These are phyloP conservation scores for Redunca redunca DNA, from an alignment of 2,113 vertebrate species.

Conservation along the genomic window DNA sequence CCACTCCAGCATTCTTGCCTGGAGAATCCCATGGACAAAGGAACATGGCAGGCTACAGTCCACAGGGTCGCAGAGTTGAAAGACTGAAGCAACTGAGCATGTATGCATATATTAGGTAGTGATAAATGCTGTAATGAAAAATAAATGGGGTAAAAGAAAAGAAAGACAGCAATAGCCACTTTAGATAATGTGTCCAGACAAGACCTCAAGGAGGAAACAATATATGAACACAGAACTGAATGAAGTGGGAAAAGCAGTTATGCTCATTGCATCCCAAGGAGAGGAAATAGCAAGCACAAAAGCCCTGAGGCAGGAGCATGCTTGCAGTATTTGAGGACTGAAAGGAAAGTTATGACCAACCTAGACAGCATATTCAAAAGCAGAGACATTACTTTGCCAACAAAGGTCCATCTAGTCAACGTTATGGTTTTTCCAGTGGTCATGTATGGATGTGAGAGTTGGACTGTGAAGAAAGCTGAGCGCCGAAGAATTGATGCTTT, in stretches of 20 bases:
- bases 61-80: background rate
- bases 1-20: background rate
- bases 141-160: background rate
- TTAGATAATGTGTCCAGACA: background rate
- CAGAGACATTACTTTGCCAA: too few relatives aligned
- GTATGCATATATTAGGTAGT: background rate
- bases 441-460: too few relatives aligned
- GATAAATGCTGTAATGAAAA: background rate
- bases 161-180: background rate
- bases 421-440: too few relatives aligned
- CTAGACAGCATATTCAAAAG: too few relatives aligned
- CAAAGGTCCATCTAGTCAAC: too few relatives aligned
- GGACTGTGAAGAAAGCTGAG: background rate
- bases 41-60: background rate
- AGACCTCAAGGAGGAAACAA: background rate
- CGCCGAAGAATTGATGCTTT: fast-evolving
- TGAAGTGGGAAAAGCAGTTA: background rate
- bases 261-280: background rate
- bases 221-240: background rate
- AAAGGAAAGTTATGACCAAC: too few relatives aligned
- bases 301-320: background rate
- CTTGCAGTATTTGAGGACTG: background rate
- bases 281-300: background rate
- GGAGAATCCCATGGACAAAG: background rate
- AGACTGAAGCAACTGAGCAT: background rate